phyloP scores from a whole-genome alignment of 2,888 invertebrate genomes.

The Pollenia amentaria region DNA sequence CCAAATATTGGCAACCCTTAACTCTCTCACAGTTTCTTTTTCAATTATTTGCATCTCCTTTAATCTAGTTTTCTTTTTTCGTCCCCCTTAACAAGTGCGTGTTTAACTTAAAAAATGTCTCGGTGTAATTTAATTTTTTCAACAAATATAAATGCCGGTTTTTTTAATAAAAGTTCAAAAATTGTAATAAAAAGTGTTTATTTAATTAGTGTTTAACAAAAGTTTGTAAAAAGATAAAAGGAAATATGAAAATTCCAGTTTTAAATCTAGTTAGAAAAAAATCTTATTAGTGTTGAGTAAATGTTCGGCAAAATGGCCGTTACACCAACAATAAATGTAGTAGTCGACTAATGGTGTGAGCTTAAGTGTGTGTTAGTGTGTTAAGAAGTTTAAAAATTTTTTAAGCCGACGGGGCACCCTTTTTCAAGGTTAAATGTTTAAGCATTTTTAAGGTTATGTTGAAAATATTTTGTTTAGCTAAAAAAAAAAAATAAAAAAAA shows the following conservation, averaged over 20 bases:
- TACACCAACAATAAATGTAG: not conserved
- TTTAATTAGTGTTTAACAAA: not conserved
- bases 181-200: slow-evolving; percentile 15
- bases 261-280: slow-evolving; percentile 16
- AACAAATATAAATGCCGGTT: not conserved
- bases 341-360: not conserved
- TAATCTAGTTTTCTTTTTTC: not conserved
- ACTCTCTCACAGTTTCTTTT: slow-evolving; percentile 18
- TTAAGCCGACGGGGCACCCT: slow-evolving; percentile 16
- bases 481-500: too few relatives aligned
- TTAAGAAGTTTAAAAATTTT: slow-evolving; percentile 12
- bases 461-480: not conserved
- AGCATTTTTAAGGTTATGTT: slow-evolving; percentile 24
- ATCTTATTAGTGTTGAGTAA: not conserved
- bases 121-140: not conserved
- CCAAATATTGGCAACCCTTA: slow-evolving; percentile 10
- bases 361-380: not conserved
- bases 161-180: not conserved
- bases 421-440: slow-evolving; percentile 10
- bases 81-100: not conserved
- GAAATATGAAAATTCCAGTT: not conserved
- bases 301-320: slow-evolving; percentile 6
- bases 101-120: not conserved
- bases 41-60: slow-evolving; percentile 4
- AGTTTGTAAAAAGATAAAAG: not conserved